Evolutionary conservation across 2,888 invertebrate genomes (phyloP).

Genomic region (Criorhina ranunculi): DNA sequence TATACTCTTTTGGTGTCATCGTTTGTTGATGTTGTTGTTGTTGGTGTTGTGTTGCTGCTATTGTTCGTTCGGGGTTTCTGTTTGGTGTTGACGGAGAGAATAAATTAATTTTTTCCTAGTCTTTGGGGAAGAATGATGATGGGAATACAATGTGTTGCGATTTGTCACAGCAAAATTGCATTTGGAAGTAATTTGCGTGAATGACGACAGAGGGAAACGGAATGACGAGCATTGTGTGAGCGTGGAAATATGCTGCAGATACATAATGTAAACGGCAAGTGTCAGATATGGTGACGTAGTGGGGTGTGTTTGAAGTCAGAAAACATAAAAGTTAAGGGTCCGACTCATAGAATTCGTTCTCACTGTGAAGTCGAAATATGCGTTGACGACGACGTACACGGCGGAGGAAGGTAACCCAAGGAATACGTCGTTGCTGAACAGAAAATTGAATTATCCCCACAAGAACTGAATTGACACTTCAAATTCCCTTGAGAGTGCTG

Average conservation of each 20-base stretch:
- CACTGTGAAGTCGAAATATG: too few species aligned
- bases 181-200: constrained; percentile 69
- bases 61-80: constrained; percentile 56
- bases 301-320: too few species aligned
- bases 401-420: too few species aligned
- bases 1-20: constrained; percentile 13
- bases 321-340: too few species aligned
- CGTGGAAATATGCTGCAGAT: constrained; percentile 21
- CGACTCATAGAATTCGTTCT: too few species aligned
- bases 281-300: constrained; percentile 7
- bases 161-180: constrained; percentile 77
- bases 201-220: constrained; percentile 17
- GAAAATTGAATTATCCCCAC: too few species aligned
- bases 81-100: constrained; percentile 71
- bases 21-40: constrained; percentile 22
- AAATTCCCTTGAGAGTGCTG: too few species aligned
- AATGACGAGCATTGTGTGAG: constrained; percentile 19
- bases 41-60: too few species aligned
- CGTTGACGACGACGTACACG: too few species aligned
- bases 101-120: constrained; percentile 69
- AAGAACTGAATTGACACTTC: too few species aligned
- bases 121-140: constrained; percentile 48
- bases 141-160: constrained; percentile 70
- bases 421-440: too few species aligned
- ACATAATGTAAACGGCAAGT: constrained; percentile 16